A percentile compares a stretch with the other conserved stretches of the same genome.
These are phyloP conservation scores for Pseudochaenichthys georgianus DNA, from an alignment of 2,797 vertebrate species.

Conservation along the genomic window DNA sequence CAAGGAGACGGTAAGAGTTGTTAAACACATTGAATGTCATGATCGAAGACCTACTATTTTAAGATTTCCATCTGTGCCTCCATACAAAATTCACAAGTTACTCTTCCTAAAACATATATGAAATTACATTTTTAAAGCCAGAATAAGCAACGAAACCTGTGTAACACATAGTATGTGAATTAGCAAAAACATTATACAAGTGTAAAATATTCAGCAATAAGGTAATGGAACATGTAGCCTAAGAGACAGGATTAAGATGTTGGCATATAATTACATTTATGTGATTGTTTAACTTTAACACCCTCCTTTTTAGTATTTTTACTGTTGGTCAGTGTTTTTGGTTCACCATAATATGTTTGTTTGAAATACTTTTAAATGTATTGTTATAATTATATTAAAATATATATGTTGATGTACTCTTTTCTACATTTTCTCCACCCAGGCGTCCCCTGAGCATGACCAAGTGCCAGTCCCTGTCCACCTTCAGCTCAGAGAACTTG, in stretches of 20 bases:
- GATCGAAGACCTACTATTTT: neutral
- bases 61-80: neutral
- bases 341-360: neutral
- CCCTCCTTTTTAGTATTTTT: too few species aligned
- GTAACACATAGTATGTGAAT: neutral
- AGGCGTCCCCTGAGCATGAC: constrained; percentile 90
- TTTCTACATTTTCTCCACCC: too few species aligned
- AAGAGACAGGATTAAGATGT: neutral
- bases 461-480: constrained; percentile 95
- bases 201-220: neutral
- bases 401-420: too few species aligned
- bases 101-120: neutral
- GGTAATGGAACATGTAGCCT: neutral
- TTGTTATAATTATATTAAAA: too few species aligned
- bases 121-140: neutral
- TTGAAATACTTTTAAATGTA: neutral
- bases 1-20: constrained; percentile 88
- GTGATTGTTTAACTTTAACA: neutral
- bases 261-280: neutral
- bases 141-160: neutral
- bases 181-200: too few species aligned
- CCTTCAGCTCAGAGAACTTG: constrained; percentile 96
- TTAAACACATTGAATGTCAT: neutral
- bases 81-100: neutral
- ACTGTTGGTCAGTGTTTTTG: neutral